phyloP scores from a whole-genome alignment of 2,888 invertebrate species.

The Sinodicranocentrus sp. region DNA sequence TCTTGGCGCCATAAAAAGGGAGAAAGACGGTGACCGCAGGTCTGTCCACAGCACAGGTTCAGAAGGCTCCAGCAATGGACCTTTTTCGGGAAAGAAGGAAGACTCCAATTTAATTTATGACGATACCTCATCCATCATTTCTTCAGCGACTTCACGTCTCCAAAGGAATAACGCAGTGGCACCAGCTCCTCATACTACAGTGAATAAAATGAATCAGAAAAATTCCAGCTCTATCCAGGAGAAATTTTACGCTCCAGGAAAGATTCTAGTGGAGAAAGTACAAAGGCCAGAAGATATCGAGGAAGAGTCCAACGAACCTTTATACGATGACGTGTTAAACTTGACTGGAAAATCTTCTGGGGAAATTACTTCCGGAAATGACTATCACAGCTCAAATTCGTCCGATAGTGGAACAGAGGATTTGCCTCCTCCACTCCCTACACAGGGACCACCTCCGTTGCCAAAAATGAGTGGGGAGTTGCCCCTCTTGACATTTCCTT shows the following conservation, averaged over 20 bases:
- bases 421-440: conserved; percentile 75
- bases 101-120: conserved; percentile 72
- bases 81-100: too few relatives aligned
- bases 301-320: conserved; percentile 69
- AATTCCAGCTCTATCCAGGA: not conserved
- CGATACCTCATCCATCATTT: conserved; percentile 73
- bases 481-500: conserved; percentile 71
- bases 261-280: not conserved
- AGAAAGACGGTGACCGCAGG: conserved; percentile 44
- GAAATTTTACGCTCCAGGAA: not conserved
- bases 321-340: conserved; percentile 76
- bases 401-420: conserved; percentile 73
- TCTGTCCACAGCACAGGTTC: conserved; percentile 41
- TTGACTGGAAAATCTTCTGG: conserved; percentile 25
- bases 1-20: conserved; percentile 55
- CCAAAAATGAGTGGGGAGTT: conserved; percentile 72
- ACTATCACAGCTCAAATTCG: conserved; percentile 45
- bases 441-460: conserved; percentile 74
- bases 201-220: not conserved
- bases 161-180: not conserved
- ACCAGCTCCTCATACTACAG: not conserved
- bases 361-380: not conserved
- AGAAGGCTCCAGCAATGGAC: conserved; percentile 28
- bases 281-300: conserved; percentile 13
- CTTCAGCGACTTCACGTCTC: conserved; percentile 1